Conservation (phyloP, 2,113 vertebrate species). For the Tetraodon nigroviridis region DNA sequence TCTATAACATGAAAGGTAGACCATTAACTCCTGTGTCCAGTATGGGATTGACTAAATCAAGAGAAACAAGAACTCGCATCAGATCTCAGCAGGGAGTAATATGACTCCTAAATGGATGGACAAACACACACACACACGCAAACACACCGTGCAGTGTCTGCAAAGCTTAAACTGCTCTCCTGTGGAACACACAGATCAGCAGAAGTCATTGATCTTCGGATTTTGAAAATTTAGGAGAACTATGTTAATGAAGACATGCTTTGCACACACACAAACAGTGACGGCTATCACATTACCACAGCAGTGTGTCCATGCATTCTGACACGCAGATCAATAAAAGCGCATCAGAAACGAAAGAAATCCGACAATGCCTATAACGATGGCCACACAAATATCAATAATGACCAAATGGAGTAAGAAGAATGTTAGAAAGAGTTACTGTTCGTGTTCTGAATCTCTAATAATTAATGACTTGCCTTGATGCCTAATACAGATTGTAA, state of each 20-base stretch:
- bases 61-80: slow-evolving; percentile 46
- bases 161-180: no score
- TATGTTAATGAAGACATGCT: no score
- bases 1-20: slow-evolving; percentile 61
- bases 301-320: neutral
- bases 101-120: slow-evolving; percentile 46
- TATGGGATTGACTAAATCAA: slow-evolving; percentile 26
- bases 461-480: no score
- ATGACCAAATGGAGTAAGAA: no score
- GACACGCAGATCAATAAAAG: slow-evolving; percentile 35
- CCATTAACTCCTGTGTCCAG: slow-evolving; percentile 41
- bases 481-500: neutral
- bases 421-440: no score
- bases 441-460: no score
- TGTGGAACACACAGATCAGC: slow-evolving; percentile 1
- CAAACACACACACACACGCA: slow-evolving; percentile 4
- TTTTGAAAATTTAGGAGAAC: no score
- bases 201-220: no score
- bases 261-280: neutral
- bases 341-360: slow-evolving; percentile 37
- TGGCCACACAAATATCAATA: no score
- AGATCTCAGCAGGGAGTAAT: slow-evolving; percentile 45
- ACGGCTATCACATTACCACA: neutral
- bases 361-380: neutral
- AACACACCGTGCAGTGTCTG: neutral